These are phyloP conservation scores for Catagonus wagneri DNA, from an alignment of 2,113 vertebrate species.

Conservation along the genomic window DNA sequence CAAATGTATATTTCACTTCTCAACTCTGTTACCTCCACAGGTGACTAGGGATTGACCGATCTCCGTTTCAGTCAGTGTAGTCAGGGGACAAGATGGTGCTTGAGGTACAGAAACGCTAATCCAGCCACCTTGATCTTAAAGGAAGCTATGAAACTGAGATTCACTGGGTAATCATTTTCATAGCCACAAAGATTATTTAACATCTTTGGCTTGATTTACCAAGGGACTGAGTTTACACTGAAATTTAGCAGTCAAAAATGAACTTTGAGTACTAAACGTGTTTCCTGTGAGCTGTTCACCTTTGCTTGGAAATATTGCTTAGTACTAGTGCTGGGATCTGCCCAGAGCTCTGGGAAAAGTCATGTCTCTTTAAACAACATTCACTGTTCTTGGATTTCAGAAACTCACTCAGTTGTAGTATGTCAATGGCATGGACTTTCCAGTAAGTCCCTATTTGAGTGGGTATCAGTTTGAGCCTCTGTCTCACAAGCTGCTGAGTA, in stretches of 20 bases:
- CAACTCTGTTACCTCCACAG: not conserved
- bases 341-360: not conserved
- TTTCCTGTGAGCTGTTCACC: not conserved
- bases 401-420: not conserved
- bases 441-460: no score
- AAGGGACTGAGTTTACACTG: not conserved
- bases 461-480: not conserved
- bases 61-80: not conserved
- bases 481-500: not conserved
- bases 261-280: not conserved
- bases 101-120: not conserved
- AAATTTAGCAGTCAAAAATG: not conserved
- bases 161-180: not conserved
- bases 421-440: not conserved
- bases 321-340: not conserved
- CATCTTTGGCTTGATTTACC: conserved; percentile 30
- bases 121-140: not conserved
- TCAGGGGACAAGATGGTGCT: not conserved
- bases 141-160: not conserved
- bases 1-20: not conserved
- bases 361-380: not conserved
- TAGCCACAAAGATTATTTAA: not conserved
- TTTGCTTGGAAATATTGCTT: not conserved
- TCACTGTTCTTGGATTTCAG: not conserved
- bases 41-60: not conserved